Evolutionary conservation across 2,113 vertebrate species (phyloP), one percentile per base, ranked within the genome.

Genomic region (Galbula dea): DNA sequence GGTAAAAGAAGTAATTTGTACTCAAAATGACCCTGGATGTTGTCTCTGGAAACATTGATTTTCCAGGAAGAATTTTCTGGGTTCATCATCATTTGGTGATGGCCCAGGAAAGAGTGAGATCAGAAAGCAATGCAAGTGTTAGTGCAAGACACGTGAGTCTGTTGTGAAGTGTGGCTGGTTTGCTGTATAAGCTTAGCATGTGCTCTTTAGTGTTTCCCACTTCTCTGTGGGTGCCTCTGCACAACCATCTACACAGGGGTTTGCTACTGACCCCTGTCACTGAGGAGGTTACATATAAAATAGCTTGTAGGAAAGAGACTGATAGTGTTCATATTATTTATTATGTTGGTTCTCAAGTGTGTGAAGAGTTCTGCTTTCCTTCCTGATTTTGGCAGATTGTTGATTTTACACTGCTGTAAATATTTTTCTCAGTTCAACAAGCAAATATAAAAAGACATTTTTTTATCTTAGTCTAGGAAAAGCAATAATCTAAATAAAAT

Each of bases 171-270:
- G 36, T 27, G 45, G 20, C 83, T 75, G 26, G 12, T 55, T 88
- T 66, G n/a, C 67, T 82, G 0, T 29, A 16, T 26, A 32, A 68
- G 13, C 20, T 73, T 24, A 15, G 12, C 22, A 14, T n/a, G 18
- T 39, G 30, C 27, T 52, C 36, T 66, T 88, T 51, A n/a, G 43
- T 16, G 14, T 36, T 72, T 83, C 34, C 14, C 10, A 20, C 32
- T 12, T 43, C 27, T 73, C n/a, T 26, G 23, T 52, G 43, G 13
- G 11, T 6, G 12, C 16, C 21, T 54, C n/a, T 26, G 16, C 52
- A 36, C 43, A 86, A 24, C 5, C 48, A 48, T 0, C 37, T 39
- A 7, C 17, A 6, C 0, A 30, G 48, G 29, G 3, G 2, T 45
- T 83, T 71, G 22, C 16, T 52, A 3, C 55, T 78, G 43, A 74